Base-by-base conservation (phyloP, 1,140 invertebrate genomes). In the Tribolium madens region DNA sequence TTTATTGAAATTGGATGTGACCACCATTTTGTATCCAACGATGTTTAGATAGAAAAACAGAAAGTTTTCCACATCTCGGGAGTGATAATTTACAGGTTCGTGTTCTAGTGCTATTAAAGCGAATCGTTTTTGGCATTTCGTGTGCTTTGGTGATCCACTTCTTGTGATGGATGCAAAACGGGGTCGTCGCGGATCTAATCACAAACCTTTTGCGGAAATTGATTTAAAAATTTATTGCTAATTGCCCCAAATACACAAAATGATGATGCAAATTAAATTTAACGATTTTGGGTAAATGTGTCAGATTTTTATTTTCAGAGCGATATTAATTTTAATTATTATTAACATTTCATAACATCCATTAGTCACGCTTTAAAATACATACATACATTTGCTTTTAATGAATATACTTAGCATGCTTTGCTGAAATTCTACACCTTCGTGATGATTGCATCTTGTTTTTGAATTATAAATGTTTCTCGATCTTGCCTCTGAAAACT, bases 1-100 rank as follows among this genome's bases (percentile, higher is more conserved):
- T 42, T 42, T 42, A 42, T 42, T 18, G 15, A 10, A 26, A 57
- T 12, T 57, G 14, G 52, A 57, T 18, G 52, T 57, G 52, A 57
- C 18, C 52, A 18, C 52, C 52, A 57, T 57, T 57, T 57, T 57
- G 52, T 57, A 21, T 57, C 57, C 57, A 33, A 57, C 18, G 17
- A 18, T 18, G 26, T 31, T 31, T 31, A 3, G 2, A 31, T n/a
- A n/a, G n/a, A 26, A 26, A 26, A 26, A 26, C 21, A 26, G 6
- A 5, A 26, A 26, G 36, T 42, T 42, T 42, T 4, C 7, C 36
- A 42, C 7, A 42, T 0, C 9, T 42, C 9, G 7, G 7, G 5
- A 36, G 33, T 36, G 33, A 36, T 36, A 9, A 10, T 36, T 36
- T 36, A 21, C 18, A 21, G 7, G 36, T 42, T 42, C 36, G 36